A percentile compares a stretch with the other conserved stretches of the same genome.
Conservation (phyloP, 2,797 vertebrate genomes). For the Clarias platycephalus region DNA sequence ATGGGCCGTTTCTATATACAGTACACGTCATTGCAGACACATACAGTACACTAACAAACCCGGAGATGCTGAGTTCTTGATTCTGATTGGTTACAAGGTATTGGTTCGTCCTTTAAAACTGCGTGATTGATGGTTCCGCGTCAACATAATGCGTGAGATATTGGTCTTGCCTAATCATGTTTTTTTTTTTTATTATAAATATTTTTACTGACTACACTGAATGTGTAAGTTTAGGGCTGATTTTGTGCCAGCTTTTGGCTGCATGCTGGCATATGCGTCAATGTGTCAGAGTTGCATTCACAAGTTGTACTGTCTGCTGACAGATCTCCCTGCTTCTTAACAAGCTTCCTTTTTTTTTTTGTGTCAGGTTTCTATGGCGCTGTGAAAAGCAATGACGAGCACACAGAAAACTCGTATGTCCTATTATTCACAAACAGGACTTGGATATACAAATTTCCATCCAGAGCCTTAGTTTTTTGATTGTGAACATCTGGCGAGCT, state of each 20-base stretch:
- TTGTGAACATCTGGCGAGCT: conserved; percentile 46
- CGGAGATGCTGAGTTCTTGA: neutral
- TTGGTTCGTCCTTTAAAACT: neutral
- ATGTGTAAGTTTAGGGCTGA: conserved; percentile 1
- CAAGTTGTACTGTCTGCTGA: conserved; percentile 30
- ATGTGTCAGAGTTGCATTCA: conserved; percentile 27
- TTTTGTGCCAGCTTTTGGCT: neutral
- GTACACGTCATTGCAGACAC: neutral
- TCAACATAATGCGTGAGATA: neutral
- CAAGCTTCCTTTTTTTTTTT: conserved; percentile 17
- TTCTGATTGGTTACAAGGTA: neutral
- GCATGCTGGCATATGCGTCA: conserved; percentile 2
- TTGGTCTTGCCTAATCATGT: neutral
- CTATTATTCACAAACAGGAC: conserved; percentile 54
- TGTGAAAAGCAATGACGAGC: conserved; percentile 47
- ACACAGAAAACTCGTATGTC: conserved; percentile 54
- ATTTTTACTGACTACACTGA: neutral
- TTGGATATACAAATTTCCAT: conserved; percentile 41
- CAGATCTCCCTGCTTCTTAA: conserved; percentile 32
- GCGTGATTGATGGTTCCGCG: no score
- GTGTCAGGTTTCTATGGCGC: conserved; percentile 31
- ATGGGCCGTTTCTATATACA: neutral
- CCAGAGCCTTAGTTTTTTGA: conserved; percentile 19
- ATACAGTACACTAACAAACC: neutral
- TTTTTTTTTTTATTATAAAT: no score